These are phyloP conservation scores for Peromyscus aztecus DNA, from an alignment of 2,797 vertebrate species.

Conservation along the genomic window DNA sequence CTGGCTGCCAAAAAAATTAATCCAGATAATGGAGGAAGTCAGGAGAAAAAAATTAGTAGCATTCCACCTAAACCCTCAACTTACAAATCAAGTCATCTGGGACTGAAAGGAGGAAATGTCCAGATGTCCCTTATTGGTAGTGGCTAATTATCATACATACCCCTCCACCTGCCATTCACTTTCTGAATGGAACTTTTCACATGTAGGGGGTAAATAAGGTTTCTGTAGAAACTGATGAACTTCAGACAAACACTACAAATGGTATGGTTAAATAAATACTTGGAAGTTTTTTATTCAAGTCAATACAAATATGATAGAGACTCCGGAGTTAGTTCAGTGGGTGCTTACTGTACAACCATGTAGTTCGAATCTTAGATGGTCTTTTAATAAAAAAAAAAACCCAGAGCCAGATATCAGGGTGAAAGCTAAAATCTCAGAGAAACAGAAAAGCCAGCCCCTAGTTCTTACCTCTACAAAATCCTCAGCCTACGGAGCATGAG, in stretches of 20 bases:
- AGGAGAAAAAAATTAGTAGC: neutral
- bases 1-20: slow-evolving; percentile 3
- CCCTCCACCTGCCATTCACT: neutral
- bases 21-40: neutral
- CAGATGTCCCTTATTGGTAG: neutral
- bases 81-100: slow-evolving; percentile 8
- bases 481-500: no score
- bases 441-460: no score
- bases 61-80: neutral
- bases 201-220: neutral
- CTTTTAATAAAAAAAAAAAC: no score
- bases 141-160: neutral
- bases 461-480: no score
- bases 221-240: neutral
- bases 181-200: neutral
- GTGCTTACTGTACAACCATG: neutral
- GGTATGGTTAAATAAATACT: neutral
- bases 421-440: no score
- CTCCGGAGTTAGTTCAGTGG: neutral
- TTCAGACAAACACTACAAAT: neutral
- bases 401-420: no score
- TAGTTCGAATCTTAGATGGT: no score
- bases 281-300: slow-evolving; percentile 18
- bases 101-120: neutral
- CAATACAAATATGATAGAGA: neutral